Base-by-base conservation (phyloP, 2,797 vertebrate genomes). In the Galaxias olidus region DNA sequence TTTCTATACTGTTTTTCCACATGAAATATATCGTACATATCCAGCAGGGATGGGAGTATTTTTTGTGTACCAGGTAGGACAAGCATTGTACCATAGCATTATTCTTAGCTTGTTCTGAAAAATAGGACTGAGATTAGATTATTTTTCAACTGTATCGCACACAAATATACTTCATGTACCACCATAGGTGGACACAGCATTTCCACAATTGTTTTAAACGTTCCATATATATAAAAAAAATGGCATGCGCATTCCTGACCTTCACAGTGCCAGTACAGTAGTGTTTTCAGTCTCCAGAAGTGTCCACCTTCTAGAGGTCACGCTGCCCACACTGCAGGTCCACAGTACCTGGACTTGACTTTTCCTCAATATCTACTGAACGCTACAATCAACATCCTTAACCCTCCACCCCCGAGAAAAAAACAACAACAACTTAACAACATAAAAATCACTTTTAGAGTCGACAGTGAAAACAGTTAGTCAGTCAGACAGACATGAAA, bases 161-260 rank as follows among this genome's bases (percentile, higher is more conserved):
- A 83, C 82, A 72, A 66, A 75, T 76, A 75, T 85, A 79, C 75
- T 79, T 77, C 71, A 70, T 67, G 56, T 67, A 46, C 63, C 66
- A 69, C 60, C 55, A 56, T 57, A 62, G 49, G 56, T 42, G 44
- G 13, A 9, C 45, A 43, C 43, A 46, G 50, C 65, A 42, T 59
- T 78, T 63, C 70, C 56, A 61, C 68, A 51, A 75, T 56, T 18
- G 56, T 58, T 47, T 66, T 73, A 53, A 81, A 69, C 18, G 47
- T 81, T 80, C 69, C 73, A 1, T 77, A 17, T n/a, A 76, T 55
- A 59, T n/a, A 76, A 55, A 59, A 42, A 50, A 18, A 20, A 71
- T 19, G n/a, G 76, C 85, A 87, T 89, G 86, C 86, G 79, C 81
- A 73, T 79, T 74, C 79, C 71, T 65, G n/a, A 50, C 63, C 59